These are phyloP conservation scores for Sinelater perroti DNA, from an alignment of 2,888 invertebrate species.

Conservation along the genomic window DNA sequence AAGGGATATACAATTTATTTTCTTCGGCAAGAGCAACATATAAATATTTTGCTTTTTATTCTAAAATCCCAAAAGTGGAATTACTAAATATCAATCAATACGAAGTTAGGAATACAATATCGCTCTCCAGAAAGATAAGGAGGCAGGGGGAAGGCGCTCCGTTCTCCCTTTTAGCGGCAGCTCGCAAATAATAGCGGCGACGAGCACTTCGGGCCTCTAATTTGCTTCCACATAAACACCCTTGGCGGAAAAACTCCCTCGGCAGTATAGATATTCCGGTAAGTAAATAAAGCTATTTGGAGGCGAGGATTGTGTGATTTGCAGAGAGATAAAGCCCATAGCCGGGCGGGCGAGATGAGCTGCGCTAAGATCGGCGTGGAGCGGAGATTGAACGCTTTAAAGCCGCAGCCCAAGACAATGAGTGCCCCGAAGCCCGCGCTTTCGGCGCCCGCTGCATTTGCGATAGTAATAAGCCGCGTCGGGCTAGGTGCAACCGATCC, in stretches of 20 bases:
- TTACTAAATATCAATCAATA: no score
- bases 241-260: slow-evolving; percentile 48
- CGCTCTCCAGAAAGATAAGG: no score
- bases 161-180: slow-evolving; percentile 29
- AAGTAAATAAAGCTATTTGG: slow-evolving; percentile 56
- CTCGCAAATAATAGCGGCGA: slow-evolving; percentile 40
- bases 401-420: slow-evolving; percentile 48
- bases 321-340: slow-evolving; percentile 50
- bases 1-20: no score
- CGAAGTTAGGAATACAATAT: no score
- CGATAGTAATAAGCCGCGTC: slow-evolving; percentile 27
- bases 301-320: slow-evolving; percentile 53
- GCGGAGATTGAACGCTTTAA: slow-evolving; percentile 52
- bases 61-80: no score
- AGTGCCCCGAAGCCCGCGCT: slow-evolving; percentile 17
- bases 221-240: slow-evolving; percentile 49
- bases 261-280: slow-evolving; percentile 55
- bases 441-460: slow-evolving; percentile 25
- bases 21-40: no score
- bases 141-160: slow-evolving; percentile 23
- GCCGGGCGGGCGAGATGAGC: slow-evolving; percentile 34
- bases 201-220: slow-evolving; percentile 46
- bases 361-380: slow-evolving; percentile 36
- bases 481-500: slow-evolving; percentile 3
- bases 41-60: no score